Base-by-base conservation (phyloP, 2,113 vertebrate genomes). In the Spilogale gracilis region DNA sequence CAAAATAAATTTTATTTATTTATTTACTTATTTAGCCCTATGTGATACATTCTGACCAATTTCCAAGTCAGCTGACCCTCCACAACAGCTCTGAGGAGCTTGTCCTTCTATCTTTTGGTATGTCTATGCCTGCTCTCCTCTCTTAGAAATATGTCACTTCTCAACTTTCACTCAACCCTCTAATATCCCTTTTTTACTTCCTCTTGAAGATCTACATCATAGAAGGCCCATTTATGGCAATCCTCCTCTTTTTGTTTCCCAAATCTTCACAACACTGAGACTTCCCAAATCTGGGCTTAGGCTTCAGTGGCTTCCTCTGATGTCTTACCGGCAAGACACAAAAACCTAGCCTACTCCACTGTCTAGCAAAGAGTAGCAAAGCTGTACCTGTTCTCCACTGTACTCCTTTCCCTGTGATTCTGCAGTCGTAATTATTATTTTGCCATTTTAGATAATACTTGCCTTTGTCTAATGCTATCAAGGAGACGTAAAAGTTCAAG, bases 361-460 rank as follows among this genome's bases (percentile, higher is more conserved):
- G 16, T 56, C 73, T 60, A 86, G 52, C 82, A 95, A 91, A 95
- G 78, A 89, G 27, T 20, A 58, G 30, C 73, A 87, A 56, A 93
- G 45, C 38, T 69, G 0, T 48, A 48, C 63, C n/a, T 92, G 14
- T 71, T 38, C 74, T 93, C 82, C 20, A 63, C 82, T 89, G 48
- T 90, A 91, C 43, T 86, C 43, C 80, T 52, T 63, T 63, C 60
- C 73, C 80, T 96, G 74, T 81, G 61, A 96, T 50, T 92, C 71
- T 88, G 30, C 48, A 9, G 21, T 63, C 60, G 63, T 78, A 89
- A 84, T 89, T 93, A 96, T 97, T 93, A 94, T 78, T 98, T 95
- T 97, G 20, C 80, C 58, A 96, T 89, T 96, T 96, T 95, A 89
- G 91, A 94, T 96, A 97, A 91, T 61, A 81, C 69, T 92, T 81